Base-by-base conservation (phyloP, 2,888 invertebrate species). In the Metopia argyrocephala region DNA sequence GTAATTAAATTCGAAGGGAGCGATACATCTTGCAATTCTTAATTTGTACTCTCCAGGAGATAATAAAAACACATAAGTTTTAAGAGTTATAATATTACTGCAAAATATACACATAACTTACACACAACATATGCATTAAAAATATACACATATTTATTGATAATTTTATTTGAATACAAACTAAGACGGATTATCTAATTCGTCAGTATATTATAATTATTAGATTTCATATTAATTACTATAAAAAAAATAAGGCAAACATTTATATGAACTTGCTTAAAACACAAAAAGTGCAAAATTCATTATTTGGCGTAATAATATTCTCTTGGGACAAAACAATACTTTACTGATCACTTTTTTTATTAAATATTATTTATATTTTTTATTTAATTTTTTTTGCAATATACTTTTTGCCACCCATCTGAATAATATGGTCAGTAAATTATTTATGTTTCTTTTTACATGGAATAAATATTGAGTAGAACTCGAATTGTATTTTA, bases 41-140 rank as follows among this genome's bases (percentile, higher is more conserved):
- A 62, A 59, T 68, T 75, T 62, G 75, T 81, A 69, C 18, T 62
- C 75, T 66, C 78, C 74, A 75, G 78, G 74, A 78, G 70, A 81
- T 70, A 25, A 76, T 73, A 85, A 85, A 86, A 85, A 78, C 50
- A 74, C 56, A 84, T 86, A 86, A 52, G 83, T 79, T 84, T 79
- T 83, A 87, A 86, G 86, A 84, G 85, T 86, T 88, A 82, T 83
- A 84, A 85, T 85, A 78, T 79, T 84, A 80, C 48, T 83, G 81
- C 84, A 84, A 78, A 82, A 79, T 78, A 81, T 73, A 79, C 73
- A 71, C 79, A 76, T 20, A 76, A 69, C 68, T 81, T 57, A 76
- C 76, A 76, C 74, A 75, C 66, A 75, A 75, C 70, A 70, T 69
- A 82, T 82, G 78, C 66, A 82, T 78, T 50, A 79, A 68, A 85